Conservation (phyloP, 2,797 vertebrate genomes). For the Acipenser transmontanus region DNA sequence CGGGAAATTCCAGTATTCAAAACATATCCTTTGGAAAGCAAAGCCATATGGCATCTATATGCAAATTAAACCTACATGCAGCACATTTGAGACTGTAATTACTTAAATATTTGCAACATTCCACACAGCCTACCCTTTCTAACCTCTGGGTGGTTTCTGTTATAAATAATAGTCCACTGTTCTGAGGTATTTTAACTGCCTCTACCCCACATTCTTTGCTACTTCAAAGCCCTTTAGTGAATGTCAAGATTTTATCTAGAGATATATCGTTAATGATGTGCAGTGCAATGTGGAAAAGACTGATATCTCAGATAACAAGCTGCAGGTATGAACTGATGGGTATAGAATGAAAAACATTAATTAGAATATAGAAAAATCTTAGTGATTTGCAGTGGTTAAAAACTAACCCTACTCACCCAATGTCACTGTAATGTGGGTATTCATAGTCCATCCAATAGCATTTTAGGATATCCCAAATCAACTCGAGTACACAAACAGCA, state of each 20-base stretch:
- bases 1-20: slow-evolving; percentile 2
- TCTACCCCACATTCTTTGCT: not conserved
- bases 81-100: not conserved
- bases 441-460: too few relatives aligned
- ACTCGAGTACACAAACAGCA: too few relatives aligned
- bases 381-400: not conserved
- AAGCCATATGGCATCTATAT: not conserved
- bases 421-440: too few relatives aligned
- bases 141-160: not conserved
- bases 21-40: not conserved
- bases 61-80: slow-evolving; percentile 4
- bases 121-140: not conserved
- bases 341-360: not conserved
- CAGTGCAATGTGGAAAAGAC: not conserved
- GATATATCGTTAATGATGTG: not conserved
- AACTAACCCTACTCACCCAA: not conserved
- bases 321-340: not conserved
- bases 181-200: not conserved
- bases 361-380: not conserved
- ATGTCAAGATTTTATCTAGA: not conserved
- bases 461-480: too few relatives aligned
- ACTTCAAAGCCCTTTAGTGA: not conserved
- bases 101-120: not conserved
- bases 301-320: not conserved
- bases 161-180: not conserved